A percentile compares a stretch with the other conserved stretches of the same genome.
Evolutionary conservation across 2,797 vertebrate species (phyloP).

Genomic region (Pogoniulus pusillus): DNA sequence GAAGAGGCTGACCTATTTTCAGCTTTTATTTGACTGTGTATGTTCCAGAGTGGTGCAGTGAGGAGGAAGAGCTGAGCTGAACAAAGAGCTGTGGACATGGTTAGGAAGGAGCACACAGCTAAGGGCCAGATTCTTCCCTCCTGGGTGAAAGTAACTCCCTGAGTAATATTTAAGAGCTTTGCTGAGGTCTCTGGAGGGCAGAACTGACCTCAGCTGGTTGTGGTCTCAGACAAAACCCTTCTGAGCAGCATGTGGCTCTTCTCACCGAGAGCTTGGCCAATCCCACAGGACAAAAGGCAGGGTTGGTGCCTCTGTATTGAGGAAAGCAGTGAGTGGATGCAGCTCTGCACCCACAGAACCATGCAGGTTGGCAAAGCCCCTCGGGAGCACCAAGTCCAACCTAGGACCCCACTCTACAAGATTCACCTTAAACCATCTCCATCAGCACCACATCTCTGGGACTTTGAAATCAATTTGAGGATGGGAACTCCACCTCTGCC

Average conservation of each 20-base stretch:
- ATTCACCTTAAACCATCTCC: no score
- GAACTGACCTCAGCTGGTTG: background rate
- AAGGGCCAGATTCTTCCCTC: background rate
- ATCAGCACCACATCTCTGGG: no score
- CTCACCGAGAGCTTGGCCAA: background rate
- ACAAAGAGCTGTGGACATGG: background rate
- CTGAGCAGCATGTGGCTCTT: background rate
- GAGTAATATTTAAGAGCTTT: background rate
- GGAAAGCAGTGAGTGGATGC: background rate
- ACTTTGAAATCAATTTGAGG: no score
- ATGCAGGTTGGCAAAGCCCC: no score
- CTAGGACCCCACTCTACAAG: no score
- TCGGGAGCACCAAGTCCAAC: no score
- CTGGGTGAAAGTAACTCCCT: background rate
- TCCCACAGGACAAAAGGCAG: background rate
- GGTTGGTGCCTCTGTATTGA: background rate
- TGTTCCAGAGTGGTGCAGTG: background rate
- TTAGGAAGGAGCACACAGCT: background rate
- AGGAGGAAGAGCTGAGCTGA: background rate
- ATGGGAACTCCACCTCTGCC: no score
- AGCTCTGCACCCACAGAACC: background rate
- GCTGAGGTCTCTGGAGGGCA: background rate
- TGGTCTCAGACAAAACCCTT: background rate
- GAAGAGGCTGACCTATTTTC: background rate
- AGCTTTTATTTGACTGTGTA: background rate